Conservation (phyloP, 2,888 invertebrate species). For the Rambutsinella grinnellia region DNA sequence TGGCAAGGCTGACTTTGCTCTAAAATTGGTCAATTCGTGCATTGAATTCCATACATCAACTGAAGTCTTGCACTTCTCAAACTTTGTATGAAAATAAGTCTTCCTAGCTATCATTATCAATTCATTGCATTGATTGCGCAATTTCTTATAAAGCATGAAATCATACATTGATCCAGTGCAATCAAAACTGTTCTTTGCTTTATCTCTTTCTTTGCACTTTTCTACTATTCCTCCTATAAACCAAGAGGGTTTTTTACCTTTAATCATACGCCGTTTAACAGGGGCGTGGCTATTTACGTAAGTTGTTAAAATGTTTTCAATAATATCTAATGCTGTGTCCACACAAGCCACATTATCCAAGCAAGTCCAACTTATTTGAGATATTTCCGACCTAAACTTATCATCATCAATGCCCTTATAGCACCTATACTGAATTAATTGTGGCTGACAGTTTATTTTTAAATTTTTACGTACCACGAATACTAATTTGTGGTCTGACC, state of each 20-base stretch:
- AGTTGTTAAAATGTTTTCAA: neutral
- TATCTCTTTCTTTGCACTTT: neutral
- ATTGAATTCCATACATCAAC: neutral
- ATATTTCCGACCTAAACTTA: neutral
- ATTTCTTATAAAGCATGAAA: neutral
- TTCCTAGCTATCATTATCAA: neutral
- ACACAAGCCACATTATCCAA: neutral
- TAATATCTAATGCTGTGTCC: neutral
- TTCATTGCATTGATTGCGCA: neutral
- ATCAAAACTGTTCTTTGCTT: neutral
- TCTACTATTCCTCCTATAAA: neutral
- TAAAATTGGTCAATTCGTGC: neutral
- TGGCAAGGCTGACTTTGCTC: neutral
- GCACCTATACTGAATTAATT: neutral
- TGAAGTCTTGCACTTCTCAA: neutral
- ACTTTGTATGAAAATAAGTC: neutral
- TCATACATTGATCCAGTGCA: neutral
- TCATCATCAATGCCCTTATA: neutral
- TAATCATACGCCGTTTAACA: neutral
- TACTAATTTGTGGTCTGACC: conserved; percentile 10
- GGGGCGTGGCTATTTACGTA: neutral
- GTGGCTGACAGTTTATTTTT: neutral
- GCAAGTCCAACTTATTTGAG: neutral
- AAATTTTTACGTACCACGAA: neutral
- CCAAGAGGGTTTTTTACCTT: neutral